A percentile compares a stretch with the other conserved stretches of the same genome.
Evolutionary conservation across 2,113 vertebrate species (phyloP).

Genomic region (Phocoena sinus): DNA sequence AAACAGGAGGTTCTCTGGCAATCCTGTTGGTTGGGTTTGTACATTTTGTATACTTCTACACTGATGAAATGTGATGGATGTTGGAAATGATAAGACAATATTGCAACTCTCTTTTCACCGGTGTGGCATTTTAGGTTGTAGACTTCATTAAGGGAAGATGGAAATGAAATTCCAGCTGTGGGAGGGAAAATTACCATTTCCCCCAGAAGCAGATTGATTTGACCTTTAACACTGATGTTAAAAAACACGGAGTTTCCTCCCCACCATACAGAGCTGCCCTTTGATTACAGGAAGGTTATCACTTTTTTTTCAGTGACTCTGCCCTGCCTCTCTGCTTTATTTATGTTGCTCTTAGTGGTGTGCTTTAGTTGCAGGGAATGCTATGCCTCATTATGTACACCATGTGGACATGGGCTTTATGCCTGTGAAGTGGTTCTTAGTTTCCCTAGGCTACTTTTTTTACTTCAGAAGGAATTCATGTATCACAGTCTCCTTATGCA

Average conservation of each 20-base stretch:
- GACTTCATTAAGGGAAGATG: conserved; percentile 8
- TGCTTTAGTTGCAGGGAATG: neutral
- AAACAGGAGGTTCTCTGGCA: neutral
- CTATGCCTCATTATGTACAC: neutral
- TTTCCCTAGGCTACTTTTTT: neutral
- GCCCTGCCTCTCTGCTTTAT: neutral
- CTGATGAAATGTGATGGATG: neutral
- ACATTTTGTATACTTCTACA: neutral
- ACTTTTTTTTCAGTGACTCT: neutral
- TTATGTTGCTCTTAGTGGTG: neutral
- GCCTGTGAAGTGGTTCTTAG: neutral
- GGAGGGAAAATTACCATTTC: neutral
- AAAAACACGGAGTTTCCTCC: neutral
- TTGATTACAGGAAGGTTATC: neutral
- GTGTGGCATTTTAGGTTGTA: neutral
- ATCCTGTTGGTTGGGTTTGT: neutral
- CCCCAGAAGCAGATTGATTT: neutral
- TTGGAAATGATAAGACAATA: neutral
- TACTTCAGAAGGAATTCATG: neutral
- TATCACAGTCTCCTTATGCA: neutral
- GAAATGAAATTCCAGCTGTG: neutral
- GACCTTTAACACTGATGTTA: neutral
- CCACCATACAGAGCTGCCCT: neutral
- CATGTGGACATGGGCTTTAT: neutral
- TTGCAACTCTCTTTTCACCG: neutral